These are phyloP conservation scores for Lepilemur ruficaudatus DNA, from an alignment of 2,797 vertebrate genomes.

Conservation along the genomic window DNA sequence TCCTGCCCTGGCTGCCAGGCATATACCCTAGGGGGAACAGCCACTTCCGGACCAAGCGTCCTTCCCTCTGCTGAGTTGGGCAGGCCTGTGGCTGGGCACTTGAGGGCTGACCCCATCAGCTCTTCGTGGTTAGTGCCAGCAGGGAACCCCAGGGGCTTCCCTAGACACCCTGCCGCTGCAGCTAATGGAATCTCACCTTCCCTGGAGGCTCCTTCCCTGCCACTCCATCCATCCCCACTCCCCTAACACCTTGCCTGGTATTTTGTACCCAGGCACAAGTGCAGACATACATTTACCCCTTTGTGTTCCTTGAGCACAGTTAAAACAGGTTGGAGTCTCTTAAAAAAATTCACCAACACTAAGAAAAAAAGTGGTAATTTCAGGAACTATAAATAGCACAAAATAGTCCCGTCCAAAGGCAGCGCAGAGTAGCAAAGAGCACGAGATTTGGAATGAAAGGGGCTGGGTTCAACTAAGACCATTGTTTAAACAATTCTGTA, in stretches of 20 bases:
- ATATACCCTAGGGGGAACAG: not conserved
- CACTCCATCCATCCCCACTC: too few species aligned
- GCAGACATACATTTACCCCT: not conserved
- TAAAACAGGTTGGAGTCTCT: not conserved
- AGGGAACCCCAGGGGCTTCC: not conserved
- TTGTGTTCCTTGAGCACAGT: not conserved
- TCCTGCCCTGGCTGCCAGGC: constrained; percentile 36
- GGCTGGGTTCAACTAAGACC: not conserved
- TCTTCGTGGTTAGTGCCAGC: not conserved
- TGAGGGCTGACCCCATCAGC: not conserved
- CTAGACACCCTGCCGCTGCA: not conserved
- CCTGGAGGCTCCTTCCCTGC: not conserved
- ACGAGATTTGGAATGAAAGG: not conserved
- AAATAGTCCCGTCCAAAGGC: not conserved
- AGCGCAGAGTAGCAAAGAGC: not conserved
- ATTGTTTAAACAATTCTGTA: not conserved
- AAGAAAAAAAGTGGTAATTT: not conserved
- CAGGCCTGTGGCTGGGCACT: constrained; percentile 1
- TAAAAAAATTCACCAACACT: not conserved
- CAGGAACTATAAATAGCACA: not conserved
- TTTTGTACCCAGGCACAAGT: constrained; percentile 7
- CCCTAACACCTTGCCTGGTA: not conserved
- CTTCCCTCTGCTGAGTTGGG: not conserved
- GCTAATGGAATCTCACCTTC: not conserved
- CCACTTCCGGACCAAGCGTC: constrained; percentile 11